A percentile compares a stretch with the other conserved stretches of the same genome.
Conservation (phyloP, 1,140 invertebrate species). For the Potamilus streckersoni region DNA sequence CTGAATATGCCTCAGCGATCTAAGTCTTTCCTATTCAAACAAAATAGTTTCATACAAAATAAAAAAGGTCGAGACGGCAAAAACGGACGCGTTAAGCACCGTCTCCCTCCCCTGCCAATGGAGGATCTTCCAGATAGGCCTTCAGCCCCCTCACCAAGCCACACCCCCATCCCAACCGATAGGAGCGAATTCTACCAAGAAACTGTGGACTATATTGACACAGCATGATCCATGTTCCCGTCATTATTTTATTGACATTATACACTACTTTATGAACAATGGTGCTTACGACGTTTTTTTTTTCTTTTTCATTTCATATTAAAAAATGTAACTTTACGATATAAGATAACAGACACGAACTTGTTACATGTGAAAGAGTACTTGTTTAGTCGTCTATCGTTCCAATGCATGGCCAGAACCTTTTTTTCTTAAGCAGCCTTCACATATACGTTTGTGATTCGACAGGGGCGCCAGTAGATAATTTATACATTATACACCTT, state of each 20-base stretch:
- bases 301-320: background rate
- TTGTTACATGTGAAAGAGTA: too few species aligned
- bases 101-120: slow-evolving; percentile 35
- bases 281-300: background rate
- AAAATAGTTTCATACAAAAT: slow-evolving; percentile 22
- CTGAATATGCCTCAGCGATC: slow-evolving; percentile 21
- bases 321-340: too few species aligned
- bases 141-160: slow-evolving; percentile 35
- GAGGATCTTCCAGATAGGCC: slow-evolving; percentile 31
- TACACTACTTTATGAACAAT: background rate
- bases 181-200: slow-evolving; percentile 30
- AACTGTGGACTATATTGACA: slow-evolving; percentile 39
- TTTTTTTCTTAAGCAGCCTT: too few species aligned
- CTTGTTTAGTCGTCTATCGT: too few species aligned
- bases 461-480: too few species aligned
- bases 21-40: slow-evolving; percentile 1
- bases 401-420: too few species aligned
- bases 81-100: slow-evolving; percentile 17
- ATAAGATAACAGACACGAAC: too few species aligned
- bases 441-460: too few species aligned
- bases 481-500: too few species aligned
- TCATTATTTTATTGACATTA: background rate
- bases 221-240: slow-evolving; percentile 11
- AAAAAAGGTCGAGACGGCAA: slow-evolving; percentile 8
- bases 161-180: slow-evolving; percentile 30